phyloP scores from a whole-genome alignment of 64 coral and sea anemone genomes.

The Trachythela sp. region DNA sequence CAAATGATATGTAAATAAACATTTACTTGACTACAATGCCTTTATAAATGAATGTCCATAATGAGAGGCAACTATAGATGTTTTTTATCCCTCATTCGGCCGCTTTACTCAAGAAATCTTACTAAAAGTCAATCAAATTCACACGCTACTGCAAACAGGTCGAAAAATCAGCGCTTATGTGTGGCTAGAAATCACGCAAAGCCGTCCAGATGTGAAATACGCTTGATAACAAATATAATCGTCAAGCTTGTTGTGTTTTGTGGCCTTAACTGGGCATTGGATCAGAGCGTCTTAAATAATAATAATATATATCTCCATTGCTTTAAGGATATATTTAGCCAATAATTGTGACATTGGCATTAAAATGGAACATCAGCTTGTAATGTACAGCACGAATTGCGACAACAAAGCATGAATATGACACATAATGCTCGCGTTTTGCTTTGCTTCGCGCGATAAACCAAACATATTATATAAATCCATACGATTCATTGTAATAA shows the following conservation, averaged over 20 bases:
- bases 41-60: constrained; percentile 1
- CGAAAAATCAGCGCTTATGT: not conserved
- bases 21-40: constrained; percentile 24
- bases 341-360: not conserved
- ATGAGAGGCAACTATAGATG: not conserved
- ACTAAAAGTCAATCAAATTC: not conserved
- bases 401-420: not conserved
- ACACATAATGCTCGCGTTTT: not conserved
- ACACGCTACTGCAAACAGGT: not conserved
- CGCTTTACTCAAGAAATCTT: not conserved
- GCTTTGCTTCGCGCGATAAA: too few species aligned
- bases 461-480: too few species aligned
- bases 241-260: not conserved
- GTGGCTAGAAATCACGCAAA: not conserved
- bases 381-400: not conserved
- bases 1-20: constrained; percentile 26
- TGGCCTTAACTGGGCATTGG: not conserved
- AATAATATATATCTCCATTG: not conserved
- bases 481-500: too few species aligned
- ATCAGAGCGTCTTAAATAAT: not conserved
- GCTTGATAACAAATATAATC: not conserved
- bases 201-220: not conserved
- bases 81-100: not conserved
- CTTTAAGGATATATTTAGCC: not conserved
- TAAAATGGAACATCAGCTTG: not conserved